These are phyloP conservation scores for Caenorhabditis zanzibari DNA, from an alignment of 2,888 invertebrate species.

Conservation along the genomic window DNA sequence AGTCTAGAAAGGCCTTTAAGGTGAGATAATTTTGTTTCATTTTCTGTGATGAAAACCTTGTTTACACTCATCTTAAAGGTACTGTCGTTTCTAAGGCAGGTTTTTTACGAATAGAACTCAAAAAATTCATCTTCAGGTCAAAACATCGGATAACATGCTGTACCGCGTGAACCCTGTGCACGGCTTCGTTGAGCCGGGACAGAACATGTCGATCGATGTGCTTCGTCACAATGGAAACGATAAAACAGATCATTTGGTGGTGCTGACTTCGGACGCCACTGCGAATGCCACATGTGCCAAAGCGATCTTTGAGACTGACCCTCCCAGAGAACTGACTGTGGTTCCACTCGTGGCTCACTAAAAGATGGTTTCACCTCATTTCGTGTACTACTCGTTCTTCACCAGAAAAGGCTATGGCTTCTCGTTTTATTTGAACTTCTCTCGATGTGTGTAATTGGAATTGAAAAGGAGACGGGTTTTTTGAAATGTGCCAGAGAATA, in stretches of 20 bases:
- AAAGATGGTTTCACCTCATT: neutral
- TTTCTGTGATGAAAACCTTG: too few species aligned
- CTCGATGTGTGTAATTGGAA: neutral
- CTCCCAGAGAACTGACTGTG: conserved; percentile 49
- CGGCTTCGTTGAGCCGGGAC: conserved; percentile 58
- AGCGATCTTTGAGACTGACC: conserved; percentile 45
- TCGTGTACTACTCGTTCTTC: neutral
- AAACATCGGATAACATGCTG: conserved; percentile 63
- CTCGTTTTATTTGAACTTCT: neutral
- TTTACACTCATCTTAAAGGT: too few species aligned
- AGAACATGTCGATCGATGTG: conserved; percentile 50
- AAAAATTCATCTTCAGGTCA: conserved; percentile 52
- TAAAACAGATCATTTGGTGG: conserved; percentile 62
- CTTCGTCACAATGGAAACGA: conserved; percentile 56
- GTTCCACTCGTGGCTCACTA: conserved; percentile 53
- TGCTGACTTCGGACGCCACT: conserved; percentile 52
- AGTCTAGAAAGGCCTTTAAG: conserved; percentile 64
- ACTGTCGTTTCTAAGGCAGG: too few species aligned
- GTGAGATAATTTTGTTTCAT: conserved; percentile 1
- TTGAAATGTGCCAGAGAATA: too few species aligned
- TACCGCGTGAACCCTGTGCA: conserved; percentile 64
- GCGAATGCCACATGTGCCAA: conserved; percentile 27
- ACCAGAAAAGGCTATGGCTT: neutral
- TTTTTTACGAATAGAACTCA: neutral
- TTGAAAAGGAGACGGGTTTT: too few species aligned